Evolutionary conservation across 1,140 invertebrate genomes (phyloP), one percentile per base, ranked within the genome.

Genomic region (Plutomurus gul): DNA sequence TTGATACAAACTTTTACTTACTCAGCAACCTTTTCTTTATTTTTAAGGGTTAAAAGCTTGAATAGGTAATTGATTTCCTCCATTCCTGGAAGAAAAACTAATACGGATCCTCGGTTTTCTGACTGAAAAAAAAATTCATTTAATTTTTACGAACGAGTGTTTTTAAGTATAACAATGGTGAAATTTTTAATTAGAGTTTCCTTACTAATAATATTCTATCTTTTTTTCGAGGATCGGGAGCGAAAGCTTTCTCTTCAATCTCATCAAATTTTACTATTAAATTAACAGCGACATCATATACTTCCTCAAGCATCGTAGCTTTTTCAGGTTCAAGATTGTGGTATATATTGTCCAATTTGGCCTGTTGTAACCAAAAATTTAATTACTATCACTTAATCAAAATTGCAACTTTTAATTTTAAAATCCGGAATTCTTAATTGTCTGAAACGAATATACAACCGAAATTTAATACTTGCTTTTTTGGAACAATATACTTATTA

Each of bases 1-100:
- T 18, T 5, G 1, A 47, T 49, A 20, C 1, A 22, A 25, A 4
- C 5, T n/a, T 60, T 10, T 0, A 4, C 22, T 72, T 43, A 73
- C 40, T 73, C 56, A 18, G 56, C 36, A 2, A 72, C 37, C 16
- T 16, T 36, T 43, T 72, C 56, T 30, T 65, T 65, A 46, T 83
- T 72, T 60, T 76, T 47, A 8, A 77, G 79, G 1, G 80, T 40
- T 74, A 86, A 56, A 7, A 78, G 75, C 16, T 84, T 84, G 40
- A 84, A 78, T 70, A 93, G 30, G 0, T 3, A 36, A 2, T 79
- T 75, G 16, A 96, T 96, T 88, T 96, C 94, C 83, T 88, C 86
- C 56, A 95, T 91, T 78, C 96, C 96, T 20, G 95, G 95, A 70
- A 98, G 85, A 87, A 97, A 98, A 80, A 97, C 89, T 0, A 98